Conservation (phyloP, 2,797 vertebrate species). For the Xenopus petersii region DNA sequence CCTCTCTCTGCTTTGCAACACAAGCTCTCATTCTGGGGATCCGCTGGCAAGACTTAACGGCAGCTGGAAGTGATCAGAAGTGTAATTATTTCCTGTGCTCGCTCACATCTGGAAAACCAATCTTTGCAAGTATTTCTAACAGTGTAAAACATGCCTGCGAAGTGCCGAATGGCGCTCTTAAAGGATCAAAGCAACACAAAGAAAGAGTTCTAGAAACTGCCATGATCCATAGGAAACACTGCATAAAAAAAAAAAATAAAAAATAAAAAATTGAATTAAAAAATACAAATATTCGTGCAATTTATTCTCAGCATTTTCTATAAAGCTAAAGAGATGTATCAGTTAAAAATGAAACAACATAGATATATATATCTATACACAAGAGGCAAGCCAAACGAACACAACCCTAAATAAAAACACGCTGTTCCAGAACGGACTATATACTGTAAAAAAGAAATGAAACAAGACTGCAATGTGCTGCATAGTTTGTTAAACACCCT, state of each 20-base stretch:
- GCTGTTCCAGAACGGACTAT: too few species aligned
- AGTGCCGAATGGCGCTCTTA: constrained; percentile 31
- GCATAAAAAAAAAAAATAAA: constrained; percentile 1
- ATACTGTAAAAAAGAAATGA: neutral
- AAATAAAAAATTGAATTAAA: neutral
- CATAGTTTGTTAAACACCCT: constrained; percentile 6
- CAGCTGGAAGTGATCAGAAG: constrained; percentile 83
- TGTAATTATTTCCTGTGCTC: constrained; percentile 81
- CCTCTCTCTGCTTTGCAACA: constrained; percentile 51
- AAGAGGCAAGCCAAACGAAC: too few species aligned
- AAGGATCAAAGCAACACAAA: constrained; percentile 36
- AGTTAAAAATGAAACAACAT: too few species aligned
- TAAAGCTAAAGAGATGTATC: too few species aligned
- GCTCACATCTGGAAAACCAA: constrained; percentile 68
- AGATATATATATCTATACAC: too few species aligned
- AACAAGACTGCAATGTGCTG: neutral
- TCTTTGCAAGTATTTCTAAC: constrained; percentile 50
- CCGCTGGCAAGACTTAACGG: constrained; percentile 65
- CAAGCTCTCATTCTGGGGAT: constrained; percentile 60
- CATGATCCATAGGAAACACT: constrained; percentile 35
- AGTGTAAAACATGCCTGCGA: constrained; percentile 44
- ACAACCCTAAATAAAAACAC: too few species aligned
- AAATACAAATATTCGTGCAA: neutral
- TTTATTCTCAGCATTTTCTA: too few species aligned
- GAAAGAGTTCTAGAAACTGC: constrained; percentile 31